Evolutionary conservation across 37 sponge, comb jelly and placozoan genomes (phyloP).

Genomic region (Agelas oroides): DNA sequence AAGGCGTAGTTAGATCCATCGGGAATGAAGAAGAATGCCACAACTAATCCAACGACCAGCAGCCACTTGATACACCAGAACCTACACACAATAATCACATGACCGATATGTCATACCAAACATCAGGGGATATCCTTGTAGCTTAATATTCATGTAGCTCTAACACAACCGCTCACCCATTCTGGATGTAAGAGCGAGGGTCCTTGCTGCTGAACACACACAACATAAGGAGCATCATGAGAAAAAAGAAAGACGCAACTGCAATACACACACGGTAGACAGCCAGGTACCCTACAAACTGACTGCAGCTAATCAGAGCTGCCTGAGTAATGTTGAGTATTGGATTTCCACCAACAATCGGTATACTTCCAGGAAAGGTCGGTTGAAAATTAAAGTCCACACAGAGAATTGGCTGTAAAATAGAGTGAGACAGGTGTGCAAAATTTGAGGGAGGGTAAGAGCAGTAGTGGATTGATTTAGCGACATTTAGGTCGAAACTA

Average conservation of each 20-base stretch:
- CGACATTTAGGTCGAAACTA: too few species aligned
- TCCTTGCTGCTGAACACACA: constrained; percentile 94
- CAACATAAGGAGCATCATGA: constrained; percentile 91
- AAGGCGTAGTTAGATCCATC: constrained; percentile 69
- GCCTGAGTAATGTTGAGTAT: too few species aligned
- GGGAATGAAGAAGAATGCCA: constrained; percentile 93
- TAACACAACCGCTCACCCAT: constrained; percentile 73
- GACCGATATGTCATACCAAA: neutral
- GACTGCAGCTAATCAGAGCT: constrained; percentile 6
- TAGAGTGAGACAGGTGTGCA: too few species aligned
- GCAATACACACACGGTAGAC: constrained; percentile 95
- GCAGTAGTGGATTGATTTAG: too few species aligned
- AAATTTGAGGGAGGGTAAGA: too few species aligned
- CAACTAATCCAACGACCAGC: constrained; percentile 73
- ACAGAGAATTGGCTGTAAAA: neutral
- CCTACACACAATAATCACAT: constrained; percentile 16
- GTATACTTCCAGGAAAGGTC: too few species aligned
- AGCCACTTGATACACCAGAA: constrained; percentile 97
- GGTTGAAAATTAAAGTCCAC: neutral
- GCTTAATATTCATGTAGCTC: too few species aligned
- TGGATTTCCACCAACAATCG: too few species aligned
- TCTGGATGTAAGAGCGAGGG: constrained; percentile 94
- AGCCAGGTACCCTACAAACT: constrained; percentile 81
- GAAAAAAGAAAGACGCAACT: constrained; percentile 90
- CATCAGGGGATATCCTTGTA: too few species aligned